Evolutionary conservation across 2,797 vertebrate genomes (phyloP).

Genomic region (Cossypha polioptera): DNA sequence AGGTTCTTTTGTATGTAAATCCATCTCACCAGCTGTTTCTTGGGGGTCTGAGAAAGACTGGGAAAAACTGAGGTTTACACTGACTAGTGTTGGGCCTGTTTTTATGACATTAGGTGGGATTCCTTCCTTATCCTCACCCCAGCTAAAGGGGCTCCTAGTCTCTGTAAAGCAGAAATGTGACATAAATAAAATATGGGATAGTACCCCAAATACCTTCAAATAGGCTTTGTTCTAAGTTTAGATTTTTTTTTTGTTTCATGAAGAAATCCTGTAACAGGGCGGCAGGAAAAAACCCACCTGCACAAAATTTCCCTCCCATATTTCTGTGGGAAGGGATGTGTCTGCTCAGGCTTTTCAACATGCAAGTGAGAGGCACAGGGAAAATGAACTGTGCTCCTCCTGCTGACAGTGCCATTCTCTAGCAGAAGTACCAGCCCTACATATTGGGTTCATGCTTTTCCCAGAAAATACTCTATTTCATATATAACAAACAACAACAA

Average conservation of each 20-base stretch:
- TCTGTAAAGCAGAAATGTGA: background rate
- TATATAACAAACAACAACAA: background rate
- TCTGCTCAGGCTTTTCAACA: background rate
- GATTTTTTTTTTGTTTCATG: background rate
- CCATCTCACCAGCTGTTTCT: background rate
- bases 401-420: background rate
- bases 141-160: background rate
- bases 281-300: background rate
- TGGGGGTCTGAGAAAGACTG: background rate
- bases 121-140: background rate
- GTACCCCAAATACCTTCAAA: background rate
- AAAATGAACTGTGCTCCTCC: background rate
- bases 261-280: background rate
- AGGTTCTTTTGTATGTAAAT: background rate
- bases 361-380: background rate
- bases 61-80: background rate
- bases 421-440: background rate
- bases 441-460: rapidly evolving
- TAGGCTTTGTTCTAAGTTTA: background rate
- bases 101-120: background rate
- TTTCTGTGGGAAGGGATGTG: background rate
- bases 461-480: background rate
- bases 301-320: background rate
- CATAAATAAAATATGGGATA: background rate
- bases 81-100: background rate